Base-by-base conservation (phyloP, 2,113 vertebrate species). In the Balaeniceps rex region DNA sequence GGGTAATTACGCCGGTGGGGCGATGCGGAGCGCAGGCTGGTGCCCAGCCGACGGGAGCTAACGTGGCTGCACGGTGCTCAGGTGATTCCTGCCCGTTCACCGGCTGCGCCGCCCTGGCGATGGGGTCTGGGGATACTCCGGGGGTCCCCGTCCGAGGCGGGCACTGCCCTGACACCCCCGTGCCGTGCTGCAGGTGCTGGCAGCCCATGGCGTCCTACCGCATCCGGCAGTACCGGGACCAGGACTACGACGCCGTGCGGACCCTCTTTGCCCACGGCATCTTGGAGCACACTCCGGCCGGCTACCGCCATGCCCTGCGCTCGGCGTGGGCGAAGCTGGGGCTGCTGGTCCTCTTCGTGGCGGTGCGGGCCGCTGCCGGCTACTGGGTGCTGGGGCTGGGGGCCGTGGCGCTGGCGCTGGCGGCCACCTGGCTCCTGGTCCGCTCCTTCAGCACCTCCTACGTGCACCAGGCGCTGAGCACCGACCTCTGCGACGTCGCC, bases 181-280 rank as follows among this genome's bases (percentile, higher is more conserved):
- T 17, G n/a, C 28, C 2, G 0, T 3, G 5, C 40, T 14, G 0
- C 77, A 82, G 91, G 86, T 60, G 33, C 46, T 7, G 3, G 29
- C 21, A 19, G 31, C 79, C 51, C 36, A 96, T 97, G 96, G 96
- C 93, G 3, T 84, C 87, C 11, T 96, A 77, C 95, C 71, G 42
- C 77, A 93, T 98, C 91, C 96, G 97, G 4, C 94, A 29, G 33
- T 98, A 96, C 57, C 90, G 87, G 36, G 97, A 97, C 6, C 66
- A 86, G 34, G 97, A 98, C 90, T 95, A 83, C 2, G 87, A 92
- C 0, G 40, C 54, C 0, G 94, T 86, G 33, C 79, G 96, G 29
- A 38, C 69, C 3, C 65, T 98, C 8, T 97, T 97, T 1, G 64
- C 90, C 34, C 42, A 29, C 0, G 97, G 97, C 24, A 94, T 96